Base-by-base conservation (phyloP, 2,113 vertebrate species). In the Ictalurus punctatus region DNA sequence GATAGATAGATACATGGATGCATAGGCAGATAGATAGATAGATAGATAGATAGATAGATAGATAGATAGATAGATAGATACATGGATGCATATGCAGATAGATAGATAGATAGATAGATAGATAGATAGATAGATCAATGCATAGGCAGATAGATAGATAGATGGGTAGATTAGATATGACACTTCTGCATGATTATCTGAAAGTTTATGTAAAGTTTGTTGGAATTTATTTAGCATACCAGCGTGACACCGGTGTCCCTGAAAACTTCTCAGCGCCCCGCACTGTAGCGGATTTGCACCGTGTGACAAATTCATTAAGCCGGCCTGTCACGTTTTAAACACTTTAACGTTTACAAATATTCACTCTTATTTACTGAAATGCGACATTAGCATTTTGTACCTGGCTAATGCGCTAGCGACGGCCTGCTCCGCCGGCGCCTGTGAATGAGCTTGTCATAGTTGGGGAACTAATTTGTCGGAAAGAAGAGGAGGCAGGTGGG, bases 371-470 rank as follows among this genome's bases (percentile, higher is more conserved):
- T 86, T 90, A 91, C 86, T 86, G 87, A 84, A 87, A 90, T 84
- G 76, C 34, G 59, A 37, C 84, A 84, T 91, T 88, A 86, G 88
- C 86, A 89, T 90, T 59, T 86, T 67, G 79, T 85, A 63, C 69
- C 85, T 48, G 48, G 65, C 78, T 89, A 89, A 84, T 59, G 54
- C 56, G 78, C 85, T 40, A 48, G 54, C 71, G 52, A 69, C 10
- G 52, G 67, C 84, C 84, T 4, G 85, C 85, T 78, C 80, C 85
- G 86, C 56, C 82, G 63, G 84, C 63, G 65, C 40, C 48, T 48
- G 58, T 86, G 87, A 89, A 92, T 88, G 87, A 89, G 89, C 89
- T 87, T 86, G 90, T 90, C 89, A 89, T 58, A 65, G 89, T 87
- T 84, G 44, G 30, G 81, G 78, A 86, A 78, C 92, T 91, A 90